phyloP scores from a whole-genome alignment of 2,888 invertebrate species.

The Heterodera filipjevi region DNA sequence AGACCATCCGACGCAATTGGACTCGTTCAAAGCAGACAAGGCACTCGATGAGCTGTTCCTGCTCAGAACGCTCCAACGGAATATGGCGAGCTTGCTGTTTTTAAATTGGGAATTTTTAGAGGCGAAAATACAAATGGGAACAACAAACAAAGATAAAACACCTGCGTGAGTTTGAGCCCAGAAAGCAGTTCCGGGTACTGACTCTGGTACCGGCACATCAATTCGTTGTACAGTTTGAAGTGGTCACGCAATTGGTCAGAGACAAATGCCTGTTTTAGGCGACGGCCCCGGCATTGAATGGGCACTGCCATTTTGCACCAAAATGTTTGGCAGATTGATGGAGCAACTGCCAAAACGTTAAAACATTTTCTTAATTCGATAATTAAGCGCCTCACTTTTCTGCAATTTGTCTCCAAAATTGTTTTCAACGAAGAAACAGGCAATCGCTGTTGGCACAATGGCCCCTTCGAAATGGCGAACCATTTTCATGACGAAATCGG shows the following conservation, averaged over 20 bases:
- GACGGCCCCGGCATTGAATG: neutral
- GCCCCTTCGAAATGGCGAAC: slow-evolving; percentile 23
- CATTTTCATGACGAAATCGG: slow-evolving; percentile 32
- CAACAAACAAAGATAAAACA: no score
- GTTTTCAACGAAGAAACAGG: slow-evolving; percentile 35
- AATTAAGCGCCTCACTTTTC: slow-evolving; percentile 21
- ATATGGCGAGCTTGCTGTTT: slow-evolving; percentile 29
- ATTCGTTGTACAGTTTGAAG: slow-evolving; percentile 16
- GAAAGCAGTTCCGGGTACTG: slow-evolving; percentile 25
- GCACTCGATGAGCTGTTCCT: slow-evolving; percentile 32
- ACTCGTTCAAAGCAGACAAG: slow-evolving; percentile 34
- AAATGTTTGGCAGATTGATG: neutral
- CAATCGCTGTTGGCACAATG: slow-evolving; percentile 27
- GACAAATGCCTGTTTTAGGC: neutral
- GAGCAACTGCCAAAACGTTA: neutral
- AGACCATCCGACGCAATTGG: slow-evolving; percentile 27
- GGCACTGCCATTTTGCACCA: slow-evolving; percentile 17
- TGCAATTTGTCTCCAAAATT: slow-evolving; percentile 28
- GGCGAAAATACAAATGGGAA: neutral
- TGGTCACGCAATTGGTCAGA: neutral
- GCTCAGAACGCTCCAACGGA: slow-evolving; percentile 8
- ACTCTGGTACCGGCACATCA: slow-evolving; percentile 24
- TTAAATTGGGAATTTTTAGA: neutral
- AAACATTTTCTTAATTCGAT: neutral
- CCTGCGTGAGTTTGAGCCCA: slow-evolving; percentile 30